Conservation (phyloP, 2,888 invertebrate species). For the Brachyptera risi region DNA sequence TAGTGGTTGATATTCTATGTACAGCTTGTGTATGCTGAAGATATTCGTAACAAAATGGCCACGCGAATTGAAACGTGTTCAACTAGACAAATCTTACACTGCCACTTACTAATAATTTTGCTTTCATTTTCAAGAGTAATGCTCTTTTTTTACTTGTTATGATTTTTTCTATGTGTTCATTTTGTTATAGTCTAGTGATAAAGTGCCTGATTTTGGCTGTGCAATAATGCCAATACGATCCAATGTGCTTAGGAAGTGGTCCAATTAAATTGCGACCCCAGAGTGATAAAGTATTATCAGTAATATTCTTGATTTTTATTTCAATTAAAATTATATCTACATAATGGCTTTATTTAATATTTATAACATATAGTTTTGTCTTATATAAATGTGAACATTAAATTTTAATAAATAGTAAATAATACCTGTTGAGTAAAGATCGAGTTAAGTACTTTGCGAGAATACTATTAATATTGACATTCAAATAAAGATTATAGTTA, state of each 20-base stretch:
- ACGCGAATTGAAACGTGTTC: too few relatives aligned
- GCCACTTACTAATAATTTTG: conserved; percentile 15
- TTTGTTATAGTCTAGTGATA: conserved; percentile 2
- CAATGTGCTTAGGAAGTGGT: conserved; percentile 4
- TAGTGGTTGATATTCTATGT: too few relatives aligned
- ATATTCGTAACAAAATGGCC: too few relatives aligned
- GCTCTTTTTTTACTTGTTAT: background rate
- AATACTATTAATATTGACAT: too few relatives aligned
- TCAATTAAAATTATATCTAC: background rate
- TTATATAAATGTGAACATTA: background rate
- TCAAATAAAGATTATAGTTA: too few relatives aligned
- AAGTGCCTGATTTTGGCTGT: conserved; percentile 19
- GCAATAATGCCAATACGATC: conserved; percentile 15
- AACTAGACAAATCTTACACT: too few relatives aligned
- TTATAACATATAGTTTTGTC: background rate
- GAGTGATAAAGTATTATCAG: conserved; percentile 20
- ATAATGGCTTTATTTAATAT: conserved; percentile 15
- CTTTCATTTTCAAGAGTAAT: conserved; percentile 5
- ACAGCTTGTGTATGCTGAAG: too few relatives aligned
- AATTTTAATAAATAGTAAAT: background rate
- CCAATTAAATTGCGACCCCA: conserved; percentile 9
- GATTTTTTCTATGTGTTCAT: conserved; percentile 19
- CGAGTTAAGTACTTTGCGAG: too few relatives aligned
- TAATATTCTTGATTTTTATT: conserved; percentile 20
- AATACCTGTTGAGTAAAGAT: too few relatives aligned